Evolutionary conservation across 2,888 invertebrate species (phyloP).

Genomic region (Xanthorhoe spadicearia): DNA sequence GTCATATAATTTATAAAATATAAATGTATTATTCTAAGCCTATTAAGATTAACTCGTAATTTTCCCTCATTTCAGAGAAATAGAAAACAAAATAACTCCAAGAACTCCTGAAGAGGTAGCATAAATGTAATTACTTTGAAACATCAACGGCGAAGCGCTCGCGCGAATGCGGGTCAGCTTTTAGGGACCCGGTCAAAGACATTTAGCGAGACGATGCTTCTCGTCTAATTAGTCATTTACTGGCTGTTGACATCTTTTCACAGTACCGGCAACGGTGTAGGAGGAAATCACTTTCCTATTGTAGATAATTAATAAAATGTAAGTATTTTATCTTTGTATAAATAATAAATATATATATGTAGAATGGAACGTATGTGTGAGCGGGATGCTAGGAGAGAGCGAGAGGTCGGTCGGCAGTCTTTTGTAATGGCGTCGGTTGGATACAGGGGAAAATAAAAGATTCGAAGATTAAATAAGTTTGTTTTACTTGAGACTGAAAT

Average conservation of each 20-base stretch:
- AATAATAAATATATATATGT: no score
- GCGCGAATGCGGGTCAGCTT: slow-evolving; percentile 35
- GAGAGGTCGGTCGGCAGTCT: no score
- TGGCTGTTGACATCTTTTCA: slow-evolving; percentile 53
- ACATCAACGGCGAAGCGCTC: slow-evolving; percentile 14
- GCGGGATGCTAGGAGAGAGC: no score
- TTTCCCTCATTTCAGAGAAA: not conserved
- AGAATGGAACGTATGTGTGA: no score
- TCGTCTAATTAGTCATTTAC: slow-evolving; percentile 54
- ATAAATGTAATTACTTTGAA: slow-evolving; percentile 12
- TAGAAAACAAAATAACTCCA: not conserved
- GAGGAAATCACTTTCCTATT: not conserved
- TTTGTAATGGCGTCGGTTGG: no score
- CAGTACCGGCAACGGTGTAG: slow-evolving; percentile 17
- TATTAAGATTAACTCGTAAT: not conserved
- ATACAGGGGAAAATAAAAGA: no score
- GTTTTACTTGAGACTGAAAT: no score
- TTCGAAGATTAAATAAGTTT: no score
- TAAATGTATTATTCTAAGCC: not conserved
- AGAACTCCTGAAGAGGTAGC: not conserved
- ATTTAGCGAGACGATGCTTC: slow-evolving; percentile 43
- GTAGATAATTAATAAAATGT: not conserved
- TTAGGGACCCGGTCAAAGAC: slow-evolving; percentile 44
- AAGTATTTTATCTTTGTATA: no score
- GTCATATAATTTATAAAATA: no score